Base-by-base conservation (phyloP, 2,797 vertebrate genomes). In the Acanthurus tractus region DNA sequence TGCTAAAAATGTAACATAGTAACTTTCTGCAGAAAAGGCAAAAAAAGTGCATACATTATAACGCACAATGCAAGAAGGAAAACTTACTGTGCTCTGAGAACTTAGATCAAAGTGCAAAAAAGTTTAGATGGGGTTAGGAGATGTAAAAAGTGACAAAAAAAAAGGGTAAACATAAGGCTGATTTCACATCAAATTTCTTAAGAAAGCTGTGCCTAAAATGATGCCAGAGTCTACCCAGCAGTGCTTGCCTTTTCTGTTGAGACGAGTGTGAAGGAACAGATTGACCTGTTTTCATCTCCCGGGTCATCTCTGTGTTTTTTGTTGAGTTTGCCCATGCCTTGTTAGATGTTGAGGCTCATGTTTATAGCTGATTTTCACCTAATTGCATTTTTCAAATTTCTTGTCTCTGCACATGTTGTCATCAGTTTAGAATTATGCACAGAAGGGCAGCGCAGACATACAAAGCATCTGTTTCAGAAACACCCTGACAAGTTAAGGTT, bases 281-380 rank as follows among this genome's bases (percentile, higher is more conserved):
- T n/a, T 45, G 57, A 63, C 63, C 69, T 8, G 46, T 73, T 84
- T 87, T 77, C 22, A 56, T 56, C 58, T 13, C 10, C 58, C 50
- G 61, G 56, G 68, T 18, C 20, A 25, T 67, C 53, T 38, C 9
- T 8, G n/a, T 75, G 10, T 45, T 65, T 46, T 53, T 20, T 18
- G 18, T 29, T 40, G 23, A 36, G 2, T 34, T 56, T 58, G 55
- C 34, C 61, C 22, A 7, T 23, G 22, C 25, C 40, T 38, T 42
- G 38, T 40, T n/a, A 70, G 50, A 70, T 65, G 45, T 58, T 22
- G 10, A 22, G 54, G 14, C 59, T n/a, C 0, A 3, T 67, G 54
- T 83, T 81, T 23, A 53, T 71, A 23, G n/a, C 48, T 57, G 46
- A 49, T 77, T 46, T 76, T 59, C n/a, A 38, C 61, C 52, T 53